These are phyloP conservation scores for Pristionchus japonicus DNA, from an alignment of 2,888 invertebrate species.

Conservation along the genomic window DNA sequence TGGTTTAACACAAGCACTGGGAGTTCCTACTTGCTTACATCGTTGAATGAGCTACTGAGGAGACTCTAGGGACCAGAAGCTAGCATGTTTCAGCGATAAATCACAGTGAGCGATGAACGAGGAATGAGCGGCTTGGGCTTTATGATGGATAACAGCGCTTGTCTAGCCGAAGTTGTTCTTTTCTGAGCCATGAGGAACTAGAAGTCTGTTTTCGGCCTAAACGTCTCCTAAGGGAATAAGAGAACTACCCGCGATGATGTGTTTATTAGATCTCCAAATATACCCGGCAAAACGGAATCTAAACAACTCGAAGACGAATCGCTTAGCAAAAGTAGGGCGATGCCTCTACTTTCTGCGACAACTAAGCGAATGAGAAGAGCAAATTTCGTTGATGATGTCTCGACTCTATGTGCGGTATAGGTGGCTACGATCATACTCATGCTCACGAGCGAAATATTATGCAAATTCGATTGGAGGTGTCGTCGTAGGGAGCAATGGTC, in stretches of 20 bases:
- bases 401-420: background rate
- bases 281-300: too few relatives aligned
- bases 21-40: background rate
- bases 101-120: slow-evolving; percentile 18
- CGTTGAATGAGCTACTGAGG: background rate
- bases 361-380: too few relatives aligned
- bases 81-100: background rate
- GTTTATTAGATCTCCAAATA: too few relatives aligned
- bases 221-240: background rate
- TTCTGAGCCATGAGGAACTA: background rate
- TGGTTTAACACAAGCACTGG: background rate
- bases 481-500: background rate
- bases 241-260: background rate
- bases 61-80: background rate
- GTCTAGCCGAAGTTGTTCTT: background rate
- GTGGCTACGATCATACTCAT: background rate
- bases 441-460: background rate
- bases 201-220: background rate
- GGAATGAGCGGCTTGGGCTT: background rate
- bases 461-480: background rate
- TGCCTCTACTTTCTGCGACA: too few relatives aligned
- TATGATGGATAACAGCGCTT: background rate
- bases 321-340: too few relatives aligned
- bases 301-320: too few relatives aligned
- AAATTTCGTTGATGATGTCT: too few relatives aligned